Conservation (phyloP, 2,113 vertebrate genomes). For the Notiomystis cincta region DNA sequence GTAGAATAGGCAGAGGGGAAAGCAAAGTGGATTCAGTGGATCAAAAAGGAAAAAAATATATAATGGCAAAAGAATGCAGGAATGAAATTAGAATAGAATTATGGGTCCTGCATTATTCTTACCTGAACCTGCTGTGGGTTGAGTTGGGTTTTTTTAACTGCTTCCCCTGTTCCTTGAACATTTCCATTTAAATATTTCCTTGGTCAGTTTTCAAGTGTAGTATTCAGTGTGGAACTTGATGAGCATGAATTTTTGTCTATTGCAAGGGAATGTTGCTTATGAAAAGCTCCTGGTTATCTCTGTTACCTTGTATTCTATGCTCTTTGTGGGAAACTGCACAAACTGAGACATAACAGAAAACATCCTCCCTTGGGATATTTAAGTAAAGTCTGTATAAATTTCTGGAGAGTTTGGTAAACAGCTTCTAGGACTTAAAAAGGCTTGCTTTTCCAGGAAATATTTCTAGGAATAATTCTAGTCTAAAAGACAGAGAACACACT, state of each 20-base stretch:
- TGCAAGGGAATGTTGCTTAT: background rate
- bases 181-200: background rate
- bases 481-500: background rate
- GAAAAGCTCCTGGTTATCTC: background rate
- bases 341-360: background rate
- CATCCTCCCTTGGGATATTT: background rate
- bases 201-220: background rate
- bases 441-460: background rate
- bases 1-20: background rate
- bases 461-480: background rate
- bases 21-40: background rate
- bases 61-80: background rate
- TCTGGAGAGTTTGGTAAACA: background rate
- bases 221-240: background rate
- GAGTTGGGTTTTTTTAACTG: background rate
- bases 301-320: background rate
- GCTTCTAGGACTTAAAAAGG: background rate
- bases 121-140: background rate
- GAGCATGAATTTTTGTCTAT: background rate
- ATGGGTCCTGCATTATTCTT: background rate
- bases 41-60: background rate
- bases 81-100: background rate
- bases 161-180: background rate
- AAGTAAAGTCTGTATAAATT: background rate
- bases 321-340: background rate